Conservation (phyloP, 2,888 invertebrate genomes). For the Oscheius sp. region DNA sequence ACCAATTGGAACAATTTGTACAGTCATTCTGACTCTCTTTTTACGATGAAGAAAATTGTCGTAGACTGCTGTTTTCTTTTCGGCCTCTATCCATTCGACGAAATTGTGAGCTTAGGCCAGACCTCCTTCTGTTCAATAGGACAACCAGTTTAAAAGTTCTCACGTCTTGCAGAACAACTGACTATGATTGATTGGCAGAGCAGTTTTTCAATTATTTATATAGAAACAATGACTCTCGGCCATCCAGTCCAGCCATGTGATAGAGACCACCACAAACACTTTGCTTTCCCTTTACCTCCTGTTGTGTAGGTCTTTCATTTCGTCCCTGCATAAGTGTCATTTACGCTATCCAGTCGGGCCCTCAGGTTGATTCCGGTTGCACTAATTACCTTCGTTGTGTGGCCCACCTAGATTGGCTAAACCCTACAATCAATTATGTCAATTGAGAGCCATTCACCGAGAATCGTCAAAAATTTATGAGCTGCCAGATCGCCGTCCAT, state of each 20-base stretch:
- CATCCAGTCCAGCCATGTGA: not conserved
- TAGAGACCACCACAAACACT: not conserved
- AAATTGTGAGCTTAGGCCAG: not conserved
- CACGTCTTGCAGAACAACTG: not conserved
- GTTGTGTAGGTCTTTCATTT: not conserved
- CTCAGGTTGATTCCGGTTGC: constrained; percentile 18
- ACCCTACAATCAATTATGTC: constrained; percentile 16
- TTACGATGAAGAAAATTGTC: constrained; percentile 10
- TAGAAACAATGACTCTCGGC: no score
- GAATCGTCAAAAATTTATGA: constrained; percentile 26
- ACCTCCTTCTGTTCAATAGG: not conserved
- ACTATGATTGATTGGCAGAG: not conserved
- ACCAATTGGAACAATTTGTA: constrained; percentile 18
- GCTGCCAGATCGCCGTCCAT: constrained; percentile 23
- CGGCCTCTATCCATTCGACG: constrained; percentile 1
- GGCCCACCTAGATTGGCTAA: no score
- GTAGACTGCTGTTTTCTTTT: constrained; percentile 2
- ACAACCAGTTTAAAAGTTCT: not conserved
- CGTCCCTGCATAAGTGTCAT: not conserved
- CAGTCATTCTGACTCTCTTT: constrained; percentile 5
- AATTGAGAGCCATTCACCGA: constrained; percentile 16
- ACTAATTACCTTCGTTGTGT: constrained; percentile 17
- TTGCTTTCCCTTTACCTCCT: not conserved
- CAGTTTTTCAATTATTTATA: not conserved
- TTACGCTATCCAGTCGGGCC: not conserved